Base-by-base conservation (phyloP, 1,140 invertebrate species). In the Drosophila mojavensis region DNA sequence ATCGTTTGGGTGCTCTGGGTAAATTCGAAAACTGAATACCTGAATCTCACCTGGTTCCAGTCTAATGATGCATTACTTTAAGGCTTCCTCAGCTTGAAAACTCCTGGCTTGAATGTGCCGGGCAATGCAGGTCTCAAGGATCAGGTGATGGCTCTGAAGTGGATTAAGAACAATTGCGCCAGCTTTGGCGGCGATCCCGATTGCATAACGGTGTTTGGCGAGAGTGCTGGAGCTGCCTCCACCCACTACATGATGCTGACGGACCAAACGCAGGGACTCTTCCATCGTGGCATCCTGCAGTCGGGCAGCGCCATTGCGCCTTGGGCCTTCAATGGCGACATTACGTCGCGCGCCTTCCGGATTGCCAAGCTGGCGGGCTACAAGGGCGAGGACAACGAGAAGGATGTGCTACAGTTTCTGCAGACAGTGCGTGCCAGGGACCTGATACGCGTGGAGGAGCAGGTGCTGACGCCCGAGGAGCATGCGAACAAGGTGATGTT, bases 91-190 rank as follows among this genome's bases (percentile, higher is more conserved):
- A 92, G 82, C 15, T 39, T 92, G 2, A 84, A 86, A n/a, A 51
- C 79, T 0, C 71, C 90, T 0, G 80, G 77, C 5, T 54, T 93
- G 4, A 91, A 91, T 59, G 90, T 93, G 13, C 93, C 93, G 9
- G 95, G 95, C 4, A 95, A 95, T 88, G 94, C 94, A 58, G 95
- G 94, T 4, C 91, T 95, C 5, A 94, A 94, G 85, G 95, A 95
- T 89, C 94, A 95, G 85, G 88, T 94, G 95, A 95, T 45, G 94
- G 96, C 94, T 2, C 74, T 95, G 2, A 93, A 93, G 74, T 95
- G 94, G 94, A 93, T 96, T 3, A 93, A 94, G 79, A 93, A 93
- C n/a, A 95, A 96, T 79, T 95, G 95, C 24, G 85, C 93, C 51
- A 84, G 92, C 65, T 94, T 94, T 68, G 93, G 93, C 13, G 93